Evolutionary conservation across 1,140 invertebrate species (phyloP).

Genomic region (Drosophila sp.): DNA sequence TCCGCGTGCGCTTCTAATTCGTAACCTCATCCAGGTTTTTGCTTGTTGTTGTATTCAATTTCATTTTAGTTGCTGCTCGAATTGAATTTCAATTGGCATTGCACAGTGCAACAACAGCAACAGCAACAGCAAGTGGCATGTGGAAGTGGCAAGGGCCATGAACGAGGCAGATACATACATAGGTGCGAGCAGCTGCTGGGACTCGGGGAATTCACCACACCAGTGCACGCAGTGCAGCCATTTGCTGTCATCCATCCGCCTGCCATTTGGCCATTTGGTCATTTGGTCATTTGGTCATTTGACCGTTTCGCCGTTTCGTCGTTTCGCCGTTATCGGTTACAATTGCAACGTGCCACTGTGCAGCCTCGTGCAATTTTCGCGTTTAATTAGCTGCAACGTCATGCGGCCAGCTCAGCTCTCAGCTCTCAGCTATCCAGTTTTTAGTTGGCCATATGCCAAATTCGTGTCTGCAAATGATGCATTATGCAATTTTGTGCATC

Average conservation of each 20-base stretch:
- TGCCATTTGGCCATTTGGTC: not conserved
- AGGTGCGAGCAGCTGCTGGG: too few relatives aligned
- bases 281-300: too few relatives aligned
- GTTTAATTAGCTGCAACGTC: constrained; percentile 75
- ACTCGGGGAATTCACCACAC: too few relatives aligned
- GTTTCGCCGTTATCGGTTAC: constrained; percentile 52
- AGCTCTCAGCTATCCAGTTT: too few relatives aligned
- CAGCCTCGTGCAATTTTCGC: constrained; percentile 64
- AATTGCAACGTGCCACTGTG: constrained; percentile 28
- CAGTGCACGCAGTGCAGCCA: not conserved
- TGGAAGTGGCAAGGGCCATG: not conserved
- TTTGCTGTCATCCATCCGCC: constrained; percentile 13
- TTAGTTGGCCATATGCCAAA: constrained; percentile 64
- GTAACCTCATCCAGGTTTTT: constrained; percentile 41
- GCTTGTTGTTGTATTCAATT: constrained; percentile 55
- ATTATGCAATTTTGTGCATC: constrained; percentile 75
- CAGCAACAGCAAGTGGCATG: not conserved
- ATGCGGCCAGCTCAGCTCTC: constrained; percentile 25
- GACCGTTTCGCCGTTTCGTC: constrained; percentile 46
- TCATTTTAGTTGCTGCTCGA: constrained; percentile 46
- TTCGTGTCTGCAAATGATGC: constrained; percentile 42
- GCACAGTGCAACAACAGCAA: constrained; percentile 27
- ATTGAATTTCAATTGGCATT: constrained; percentile 70
- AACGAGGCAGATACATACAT: too few relatives aligned
- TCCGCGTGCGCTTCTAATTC: constrained; percentile 26